A percentile compares a stretch with the other conserved stretches of the same genome.
Evolutionary conservation across 2,888 invertebrate genomes (phyloP).

Genomic region (Drosophila prolongata): DNA sequence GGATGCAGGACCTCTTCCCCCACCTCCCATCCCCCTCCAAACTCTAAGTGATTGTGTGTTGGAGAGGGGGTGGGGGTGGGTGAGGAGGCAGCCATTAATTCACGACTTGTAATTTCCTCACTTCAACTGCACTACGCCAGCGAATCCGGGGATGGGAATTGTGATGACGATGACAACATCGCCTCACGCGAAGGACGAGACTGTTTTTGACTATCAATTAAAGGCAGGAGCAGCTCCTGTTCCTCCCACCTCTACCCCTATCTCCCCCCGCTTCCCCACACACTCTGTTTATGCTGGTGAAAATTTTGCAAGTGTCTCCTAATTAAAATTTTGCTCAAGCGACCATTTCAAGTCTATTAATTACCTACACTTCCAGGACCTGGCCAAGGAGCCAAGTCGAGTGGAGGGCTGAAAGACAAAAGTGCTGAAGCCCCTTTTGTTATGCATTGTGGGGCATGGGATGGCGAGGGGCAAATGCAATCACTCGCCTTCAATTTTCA

Average conservation of each 20-base stretch:
- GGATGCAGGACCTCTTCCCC: conserved; percentile 4
- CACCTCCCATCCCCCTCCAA: background rate
- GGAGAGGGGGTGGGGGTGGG: background rate
- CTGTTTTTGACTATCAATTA: conserved; percentile 77
- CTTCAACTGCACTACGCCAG: conserved; percentile 68
- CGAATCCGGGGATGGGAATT: conserved; percentile 24
- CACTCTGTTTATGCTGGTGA: conserved; percentile 7
- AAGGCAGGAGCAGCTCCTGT: conserved; percentile 50
- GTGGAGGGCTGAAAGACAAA: conserved; percentile 21
- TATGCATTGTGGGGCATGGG: conserved; percentile 30
- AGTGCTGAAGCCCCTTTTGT: conserved; percentile 9
- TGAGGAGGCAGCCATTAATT: conserved; percentile 76
- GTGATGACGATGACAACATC: conserved; percentile 28
- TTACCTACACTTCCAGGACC: conserved; percentile 59
- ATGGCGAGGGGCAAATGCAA: conserved; percentile 63
- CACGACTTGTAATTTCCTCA: conserved; percentile 83
- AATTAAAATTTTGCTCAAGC: conserved; percentile 75
- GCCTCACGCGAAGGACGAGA: conserved; percentile 30
- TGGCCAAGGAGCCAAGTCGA: conserved; percentile 24
- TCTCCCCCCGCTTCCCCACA: background rate
- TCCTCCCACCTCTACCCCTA: no score
- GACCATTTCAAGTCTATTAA: conserved; percentile 79
- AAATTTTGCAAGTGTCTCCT: conserved; percentile 73
- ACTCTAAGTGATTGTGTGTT: conserved; percentile 17
- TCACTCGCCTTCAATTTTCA: conserved; percentile 80